phyloP scores from a whole-genome alignment of 1,140 invertebrate genomes.

The Drosophila fuyamai region DNA sequence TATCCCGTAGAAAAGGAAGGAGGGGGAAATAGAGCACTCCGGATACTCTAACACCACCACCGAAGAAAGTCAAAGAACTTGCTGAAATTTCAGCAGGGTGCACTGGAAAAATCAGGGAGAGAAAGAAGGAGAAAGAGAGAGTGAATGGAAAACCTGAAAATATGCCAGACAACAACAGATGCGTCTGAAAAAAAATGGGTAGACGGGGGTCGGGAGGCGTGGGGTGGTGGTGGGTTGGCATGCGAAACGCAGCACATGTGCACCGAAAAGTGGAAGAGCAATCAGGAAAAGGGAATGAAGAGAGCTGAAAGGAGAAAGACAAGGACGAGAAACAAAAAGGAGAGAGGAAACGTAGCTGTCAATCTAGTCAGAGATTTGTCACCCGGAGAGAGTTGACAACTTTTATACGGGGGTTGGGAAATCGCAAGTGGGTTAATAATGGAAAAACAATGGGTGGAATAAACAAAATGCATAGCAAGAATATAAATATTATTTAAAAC shows the following conservation, averaged over 20 bases:
- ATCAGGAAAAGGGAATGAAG: slow-evolving; percentile 1
- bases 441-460: neutral
- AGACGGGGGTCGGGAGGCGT: neutral
- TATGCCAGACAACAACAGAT: slow-evolving; percentile 57
- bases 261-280: slow-evolving; percentile 21
- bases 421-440: slow-evolving; percentile 11
- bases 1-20: neutral
- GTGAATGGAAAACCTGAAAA: slow-evolving; percentile 64
- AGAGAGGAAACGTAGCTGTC: slow-evolving; percentile 37
- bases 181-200: slow-evolving; percentile 29
- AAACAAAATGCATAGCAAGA: neutral
- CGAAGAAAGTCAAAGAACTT: slow-evolving; percentile 43
- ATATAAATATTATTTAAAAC: neutral
- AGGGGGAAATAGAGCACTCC: neutral
- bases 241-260: slow-evolving; percentile 78
- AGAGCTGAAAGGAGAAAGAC: neutral
- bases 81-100: slow-evolving; percentile 63
- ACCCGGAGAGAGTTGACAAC: slow-evolving; percentile 30
- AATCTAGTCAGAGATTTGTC: slow-evolving; percentile 51
- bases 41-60: slow-evolving; percentile 26
- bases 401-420: slow-evolving; percentile 38
- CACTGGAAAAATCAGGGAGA: slow-evolving; percentile 35
- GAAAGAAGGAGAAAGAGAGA: slow-evolving; percentile 16
- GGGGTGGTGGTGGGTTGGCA: slow-evolving; percentile 38
- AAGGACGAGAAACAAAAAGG: neutral